Base-by-base conservation (phyloP, 2,888 invertebrate species). In the Xestia rhomboidea region DNA sequence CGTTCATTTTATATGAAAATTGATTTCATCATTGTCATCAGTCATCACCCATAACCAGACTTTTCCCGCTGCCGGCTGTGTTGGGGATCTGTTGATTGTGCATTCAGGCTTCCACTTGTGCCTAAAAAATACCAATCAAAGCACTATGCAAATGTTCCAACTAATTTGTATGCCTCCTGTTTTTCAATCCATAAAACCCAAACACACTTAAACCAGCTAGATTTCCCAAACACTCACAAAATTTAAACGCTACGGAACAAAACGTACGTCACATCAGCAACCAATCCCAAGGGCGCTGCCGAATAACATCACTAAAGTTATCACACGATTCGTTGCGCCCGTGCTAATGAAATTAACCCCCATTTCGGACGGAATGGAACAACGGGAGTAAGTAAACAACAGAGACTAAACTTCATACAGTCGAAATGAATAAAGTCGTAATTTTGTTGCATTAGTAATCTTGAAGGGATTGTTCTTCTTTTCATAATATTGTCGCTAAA, bases 341-440 rank as follows among this genome's bases (percentile, higher is more conserved):
- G 91, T 92, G 91, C 95, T 96, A 96, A 96, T 96, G 96, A 96
- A 96, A 96, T 96, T 96, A 96, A 96, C 95, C 95, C 93, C 93
- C 93, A 93, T 94, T 95, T 92, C 91, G 92, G 76, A 80, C 79
- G 91, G 93, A 94, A 93, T 84, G 80, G 60, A 54, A 27, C 8
- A 27, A 49, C 80, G 6, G 21, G 80, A 81, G 72, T 81, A 79
- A 2, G 13, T 24, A 24, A 13, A 4, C 24, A 10, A 13, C 71
- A 79, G 72, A 81, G 80, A 21, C 34, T 67, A 1, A 38, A 80
- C 30, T 1, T 49, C 15, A 46, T 24, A 68, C 7, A 34, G 10
- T 81, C 7, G 2, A 11, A 2, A 5, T 15, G 62, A 5, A 21
- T 27, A 13, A 57, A 11, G 6, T 15, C 41, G 38, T 64, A n/a